phyloP scores from a whole-genome alignment of 2,888 invertebrate species.

The Conistra vaccinii region DNA sequence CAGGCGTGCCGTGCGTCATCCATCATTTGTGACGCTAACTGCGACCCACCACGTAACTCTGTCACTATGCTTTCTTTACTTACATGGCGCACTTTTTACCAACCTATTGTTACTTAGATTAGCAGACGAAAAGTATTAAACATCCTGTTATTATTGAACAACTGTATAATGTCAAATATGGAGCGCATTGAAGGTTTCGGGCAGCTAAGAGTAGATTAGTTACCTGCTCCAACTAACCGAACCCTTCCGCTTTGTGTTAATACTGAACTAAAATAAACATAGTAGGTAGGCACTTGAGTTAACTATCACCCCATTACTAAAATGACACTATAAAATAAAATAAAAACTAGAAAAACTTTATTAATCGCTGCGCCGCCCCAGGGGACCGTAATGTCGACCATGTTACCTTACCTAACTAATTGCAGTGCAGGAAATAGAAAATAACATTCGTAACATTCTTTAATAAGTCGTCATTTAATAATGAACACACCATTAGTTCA shows the following conservation, averaged over 20 bases:
- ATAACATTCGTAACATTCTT: slow-evolving; percentile 57
- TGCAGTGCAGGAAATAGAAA: slow-evolving; percentile 52
- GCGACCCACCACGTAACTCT: slow-evolving; percentile 70
- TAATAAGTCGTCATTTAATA: slow-evolving; percentile 53
- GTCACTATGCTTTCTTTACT: slow-evolving; percentile 69
- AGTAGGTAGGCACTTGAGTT: slow-evolving; percentile 7
- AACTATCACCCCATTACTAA: slow-evolving; percentile 41
- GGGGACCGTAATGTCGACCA: slow-evolving; percentile 53
- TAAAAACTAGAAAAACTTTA: slow-evolving; percentile 43
- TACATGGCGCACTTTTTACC: slow-evolving; percentile 47
- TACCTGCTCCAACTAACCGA: background rate
- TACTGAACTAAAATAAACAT: slow-evolving; percentile 9
- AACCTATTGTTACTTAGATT: slow-evolving; percentile 49
- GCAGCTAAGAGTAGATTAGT: background rate
- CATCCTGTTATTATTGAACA: slow-evolving; percentile 20
- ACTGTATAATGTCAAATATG: slow-evolving; percentile 1
- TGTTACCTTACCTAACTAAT: slow-evolving; percentile 60
- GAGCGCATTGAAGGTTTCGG: background rate
- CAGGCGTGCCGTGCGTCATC: slow-evolving; percentile 66
- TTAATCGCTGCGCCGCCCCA: slow-evolving; percentile 49
- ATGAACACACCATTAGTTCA: slow-evolving; percentile 48
- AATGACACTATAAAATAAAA: slow-evolving; percentile 42
- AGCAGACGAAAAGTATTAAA: slow-evolving; percentile 24
- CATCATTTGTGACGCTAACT: slow-evolving; percentile 75
- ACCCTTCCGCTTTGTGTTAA: background rate